Base-by-base conservation (phyloP, 2,888 invertebrate species). In the Melolontha melolontha region DNA sequence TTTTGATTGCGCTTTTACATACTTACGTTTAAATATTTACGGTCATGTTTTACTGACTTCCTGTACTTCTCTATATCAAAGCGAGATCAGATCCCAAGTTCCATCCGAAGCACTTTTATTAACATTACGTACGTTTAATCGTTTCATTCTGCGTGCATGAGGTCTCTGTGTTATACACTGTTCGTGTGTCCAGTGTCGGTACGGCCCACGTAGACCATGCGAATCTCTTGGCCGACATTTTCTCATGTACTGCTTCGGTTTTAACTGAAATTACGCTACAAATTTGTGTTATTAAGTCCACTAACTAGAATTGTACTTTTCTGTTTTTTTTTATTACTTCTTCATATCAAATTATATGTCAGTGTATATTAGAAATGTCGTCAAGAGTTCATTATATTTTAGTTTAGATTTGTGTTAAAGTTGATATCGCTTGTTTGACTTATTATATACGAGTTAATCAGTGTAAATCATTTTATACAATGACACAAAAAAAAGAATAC, bases 171-270 rank as follows among this genome's bases (percentile, higher is more conserved):
- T 34, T 2, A 34, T 34, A 34, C 34, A 16, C 34, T 14, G 57
- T 64, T 50, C 64, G 51, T 47, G 40, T 70, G 70, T 70, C 70
- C 66, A 66, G 44, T 66, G 66, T 69, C 70, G 71, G 74, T 70
- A 74, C 80, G 75, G 76, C 80, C 81, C 79, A 80, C 79, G 79
- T 80, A 78, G 77, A 70, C 79, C 80, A 82, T 82, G 82, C 81
- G 82, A 82, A 81, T 81, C 80, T 76, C 75, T 75, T 78, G 78
- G 75, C 77, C 77, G 76, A 78, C 78, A 78, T 79, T 79, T 82
- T 82, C 82, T 81, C 82, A 82, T 81, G 82, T 80, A 34, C 34
- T 34, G 77, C 76, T 77, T 78, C 77, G 78, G 79, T 78, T 78
- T 68, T 68, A 29, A 65, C 64, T 52, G 50, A 68, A 68, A 68